Percentiles rank a stretch among this genome's conserved stretches.
These are phyloP conservation scores for Acanthurus lineatus DNA, from an alignment of 2,797 vertebrate species.

Conservation along the genomic window DNA sequence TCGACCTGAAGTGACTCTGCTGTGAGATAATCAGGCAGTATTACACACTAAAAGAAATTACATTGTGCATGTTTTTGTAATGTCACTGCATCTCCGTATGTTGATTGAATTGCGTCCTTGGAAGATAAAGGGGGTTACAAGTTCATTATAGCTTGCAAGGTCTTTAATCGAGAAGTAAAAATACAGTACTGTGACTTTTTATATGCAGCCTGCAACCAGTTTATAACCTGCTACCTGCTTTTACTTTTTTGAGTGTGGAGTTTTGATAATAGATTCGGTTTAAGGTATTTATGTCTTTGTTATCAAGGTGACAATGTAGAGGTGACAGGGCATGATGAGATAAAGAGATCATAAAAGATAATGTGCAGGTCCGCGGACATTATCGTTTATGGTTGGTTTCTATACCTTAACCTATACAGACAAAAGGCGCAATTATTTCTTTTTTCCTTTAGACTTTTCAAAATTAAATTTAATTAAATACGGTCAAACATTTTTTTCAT, in stretches of 20 bases:
- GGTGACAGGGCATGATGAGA: not conserved
- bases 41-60: not conserved
- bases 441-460: no score
- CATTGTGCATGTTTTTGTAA: not conserved
- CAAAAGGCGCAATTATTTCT: not conserved
- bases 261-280: not conserved
- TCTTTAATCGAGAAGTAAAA: not conserved
- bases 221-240: not conserved
- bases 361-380: not conserved
- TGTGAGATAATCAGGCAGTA: not conserved
- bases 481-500: no score
- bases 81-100: not conserved
- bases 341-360: not conserved
- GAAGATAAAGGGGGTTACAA: not conserved
- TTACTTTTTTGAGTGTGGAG: not conserved
- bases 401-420: not conserved
- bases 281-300: not conserved
- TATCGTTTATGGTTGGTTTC: not conserved
- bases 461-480: no score
- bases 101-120: not conserved
- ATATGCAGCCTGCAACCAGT: not conserved
- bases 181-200: not conserved
- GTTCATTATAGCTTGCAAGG: not conserved
- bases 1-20: not conserved
- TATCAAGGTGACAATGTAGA: not conserved